phyloP scores from a whole-genome alignment of 35 echinoderm and acorn worm genomes.

The Anneissia japonica region DNA sequence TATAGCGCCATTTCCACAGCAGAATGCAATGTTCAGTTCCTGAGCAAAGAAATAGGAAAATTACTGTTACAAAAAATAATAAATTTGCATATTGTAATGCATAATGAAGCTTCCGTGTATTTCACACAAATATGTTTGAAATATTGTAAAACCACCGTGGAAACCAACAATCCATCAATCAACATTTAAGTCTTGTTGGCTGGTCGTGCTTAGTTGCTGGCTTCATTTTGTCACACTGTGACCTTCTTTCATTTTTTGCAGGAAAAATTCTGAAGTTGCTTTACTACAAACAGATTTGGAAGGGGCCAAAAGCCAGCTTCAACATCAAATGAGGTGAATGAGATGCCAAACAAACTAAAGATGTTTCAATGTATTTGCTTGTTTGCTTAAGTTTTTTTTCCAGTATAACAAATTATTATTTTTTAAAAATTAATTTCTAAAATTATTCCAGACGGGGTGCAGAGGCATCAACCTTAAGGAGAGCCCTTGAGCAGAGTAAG shows the following conservation, averaged over 20 bases:
- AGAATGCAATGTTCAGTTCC: no score
- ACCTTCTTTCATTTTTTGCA: neutral
- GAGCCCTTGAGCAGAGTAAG: conserved; percentile 73
- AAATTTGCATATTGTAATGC: no score
- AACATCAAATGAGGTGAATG: conserved; percentile 66
- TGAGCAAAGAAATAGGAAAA: no score
- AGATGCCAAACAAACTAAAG: neutral
- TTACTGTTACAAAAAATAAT: no score
- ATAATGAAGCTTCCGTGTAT: no score
- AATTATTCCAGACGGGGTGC: conserved; percentile 37
- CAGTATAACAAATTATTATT: neutral
- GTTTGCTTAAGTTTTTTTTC: neutral
- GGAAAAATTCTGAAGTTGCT: conserved; percentile 64
- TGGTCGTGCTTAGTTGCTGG: no score
- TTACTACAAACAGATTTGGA: conserved; percentile 60
- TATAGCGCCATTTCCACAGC: no score
- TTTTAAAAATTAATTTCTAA: neutral
- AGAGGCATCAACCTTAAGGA: conserved; percentile 53
- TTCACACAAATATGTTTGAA: no score
- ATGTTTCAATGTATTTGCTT: neutral
- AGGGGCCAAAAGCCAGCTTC: conserved; percentile 37
- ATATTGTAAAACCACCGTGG: no score
- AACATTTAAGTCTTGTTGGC: no score
- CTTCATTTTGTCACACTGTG: no score
- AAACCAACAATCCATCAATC: no score